These are phyloP conservation scores for Agrochola litura DNA, from an alignment of 2,888 invertebrate genomes.

Conservation along the genomic window DNA sequence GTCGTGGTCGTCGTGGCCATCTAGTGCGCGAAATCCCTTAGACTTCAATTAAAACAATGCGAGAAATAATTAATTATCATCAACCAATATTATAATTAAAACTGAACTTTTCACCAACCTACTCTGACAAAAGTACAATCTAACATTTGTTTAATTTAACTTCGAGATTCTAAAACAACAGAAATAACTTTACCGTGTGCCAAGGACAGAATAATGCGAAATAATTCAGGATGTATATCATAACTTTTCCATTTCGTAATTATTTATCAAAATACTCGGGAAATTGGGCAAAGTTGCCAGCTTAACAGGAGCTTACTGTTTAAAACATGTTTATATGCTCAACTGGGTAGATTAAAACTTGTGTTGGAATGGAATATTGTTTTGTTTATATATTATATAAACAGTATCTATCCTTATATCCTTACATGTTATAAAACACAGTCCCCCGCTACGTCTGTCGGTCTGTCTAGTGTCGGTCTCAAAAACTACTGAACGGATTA, in stretches of 20 bases:
- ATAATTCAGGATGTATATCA: slow-evolving; percentile 3
- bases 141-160: slow-evolving; percentile 35
- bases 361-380: slow-evolving; percentile 1
- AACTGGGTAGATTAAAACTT: slow-evolving; percentile 27
- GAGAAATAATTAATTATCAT: not conserved
- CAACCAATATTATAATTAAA: slow-evolving; percentile 21
- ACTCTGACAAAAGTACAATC: not conserved
- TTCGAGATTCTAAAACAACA: slow-evolving; percentile 9
- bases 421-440: too few relatives aligned
- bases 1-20: too few relatives aligned
- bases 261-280: slow-evolving; percentile 48
- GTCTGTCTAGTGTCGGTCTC: too few relatives aligned
- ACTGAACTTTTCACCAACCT: not conserved
- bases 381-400: slow-evolving; percentile 5
- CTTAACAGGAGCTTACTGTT: not conserved
- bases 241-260: slow-evolving; percentile 40
- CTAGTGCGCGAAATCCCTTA: too few relatives aligned
- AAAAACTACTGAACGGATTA: too few relatives aligned
- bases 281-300: slow-evolving; percentile 26
- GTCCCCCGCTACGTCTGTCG: too few relatives aligned
- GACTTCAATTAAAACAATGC: not conserved
- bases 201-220: slow-evolving; percentile 8
- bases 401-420: too few relatives aligned
- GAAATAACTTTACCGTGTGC: slow-evolving; percentile 26
- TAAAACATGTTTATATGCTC: slow-evolving; percentile 20